Evolutionary conservation across 2,888 invertebrate genomes (phyloP).

Genomic region (Clepsis dumicolana): DNA sequence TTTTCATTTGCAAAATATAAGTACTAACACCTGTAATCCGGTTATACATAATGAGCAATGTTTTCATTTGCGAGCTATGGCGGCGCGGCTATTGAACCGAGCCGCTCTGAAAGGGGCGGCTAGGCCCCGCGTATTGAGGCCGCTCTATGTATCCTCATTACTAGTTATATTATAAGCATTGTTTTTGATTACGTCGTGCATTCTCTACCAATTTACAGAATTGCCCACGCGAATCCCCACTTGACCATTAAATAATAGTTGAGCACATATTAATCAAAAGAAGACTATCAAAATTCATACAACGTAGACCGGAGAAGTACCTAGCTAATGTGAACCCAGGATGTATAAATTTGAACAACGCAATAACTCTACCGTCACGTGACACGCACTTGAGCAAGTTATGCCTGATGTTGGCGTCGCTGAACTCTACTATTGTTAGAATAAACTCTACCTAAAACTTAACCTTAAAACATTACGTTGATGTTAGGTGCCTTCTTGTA

Average conservation of each 20-base stretch:
- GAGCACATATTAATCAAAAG: conserved; percentile 32
- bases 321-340: conserved; percentile 34
- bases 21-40: conserved; percentile 67
- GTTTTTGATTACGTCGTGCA: background rate
- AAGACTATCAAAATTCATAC: conserved; percentile 39
- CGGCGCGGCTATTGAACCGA: conserved; percentile 31
- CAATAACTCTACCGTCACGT: conserved; percentile 35
- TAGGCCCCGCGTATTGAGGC: conserved; percentile 10
- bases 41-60: conserved; percentile 38
- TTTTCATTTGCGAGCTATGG: conserved; percentile 21
- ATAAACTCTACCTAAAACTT: background rate
- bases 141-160: conserved; percentile 5
- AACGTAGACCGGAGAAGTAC: conserved; percentile 33
- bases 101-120: conserved; percentile 19
- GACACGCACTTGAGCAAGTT: conserved; percentile 28
- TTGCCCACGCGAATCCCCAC: background rate
- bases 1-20: conserved; percentile 70
- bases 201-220: background rate
- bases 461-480: background rate
- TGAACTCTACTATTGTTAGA: conserved; percentile 22
- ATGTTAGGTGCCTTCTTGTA: no score
- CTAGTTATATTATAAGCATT: background rate
- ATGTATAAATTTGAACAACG: conserved; percentile 41
- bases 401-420: background rate
- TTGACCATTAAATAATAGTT: conserved; percentile 11